Evolutionary conservation across 2,797 vertebrate genomes (phyloP).

Genomic region (Dendrocincla tyrannina): DNA sequence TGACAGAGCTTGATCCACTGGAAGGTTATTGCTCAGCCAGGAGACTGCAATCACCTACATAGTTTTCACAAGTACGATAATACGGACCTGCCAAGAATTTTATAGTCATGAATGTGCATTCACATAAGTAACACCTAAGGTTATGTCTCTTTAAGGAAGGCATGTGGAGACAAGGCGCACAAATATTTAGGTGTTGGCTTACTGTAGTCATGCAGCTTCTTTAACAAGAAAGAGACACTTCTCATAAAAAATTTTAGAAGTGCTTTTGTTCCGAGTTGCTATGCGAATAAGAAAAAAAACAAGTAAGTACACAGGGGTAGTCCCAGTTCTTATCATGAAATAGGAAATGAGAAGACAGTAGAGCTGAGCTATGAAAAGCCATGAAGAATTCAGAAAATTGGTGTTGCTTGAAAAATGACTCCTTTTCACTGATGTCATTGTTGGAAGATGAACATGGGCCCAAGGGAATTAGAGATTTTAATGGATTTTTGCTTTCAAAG

Average conservation of each 20-base stretch:
- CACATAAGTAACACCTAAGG: constrained; percentile 61
- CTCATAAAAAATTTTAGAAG: neutral
- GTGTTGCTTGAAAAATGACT: neutral
- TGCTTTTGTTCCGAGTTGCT: neutral
- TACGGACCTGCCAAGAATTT: constrained; percentile 19
- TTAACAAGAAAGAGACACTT: neutral
- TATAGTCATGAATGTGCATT: constrained; percentile 24
- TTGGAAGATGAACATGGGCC: neutral
- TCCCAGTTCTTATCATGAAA: neutral
- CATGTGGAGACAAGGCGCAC: constrained; percentile 70
- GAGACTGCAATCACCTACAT: neutral
- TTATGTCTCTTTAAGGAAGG: constrained; percentile 37
- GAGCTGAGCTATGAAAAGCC: neutral
- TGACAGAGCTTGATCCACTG: constrained; percentile 20
- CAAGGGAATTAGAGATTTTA: neutral
- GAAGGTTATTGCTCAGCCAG: neutral
- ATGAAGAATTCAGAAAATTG: neutral
- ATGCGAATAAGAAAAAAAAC: neutral
- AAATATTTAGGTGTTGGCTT: constrained; percentile 72
- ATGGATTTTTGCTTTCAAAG: neutral
- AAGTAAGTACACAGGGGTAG: neutral
- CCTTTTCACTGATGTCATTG: neutral
- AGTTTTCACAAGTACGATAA: neutral
- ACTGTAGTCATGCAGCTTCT: constrained; percentile 54
- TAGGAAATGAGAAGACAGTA: neutral